Base-by-base conservation (phyloP, 1,140 invertebrate species). In the Gryon sp. region DNA sequence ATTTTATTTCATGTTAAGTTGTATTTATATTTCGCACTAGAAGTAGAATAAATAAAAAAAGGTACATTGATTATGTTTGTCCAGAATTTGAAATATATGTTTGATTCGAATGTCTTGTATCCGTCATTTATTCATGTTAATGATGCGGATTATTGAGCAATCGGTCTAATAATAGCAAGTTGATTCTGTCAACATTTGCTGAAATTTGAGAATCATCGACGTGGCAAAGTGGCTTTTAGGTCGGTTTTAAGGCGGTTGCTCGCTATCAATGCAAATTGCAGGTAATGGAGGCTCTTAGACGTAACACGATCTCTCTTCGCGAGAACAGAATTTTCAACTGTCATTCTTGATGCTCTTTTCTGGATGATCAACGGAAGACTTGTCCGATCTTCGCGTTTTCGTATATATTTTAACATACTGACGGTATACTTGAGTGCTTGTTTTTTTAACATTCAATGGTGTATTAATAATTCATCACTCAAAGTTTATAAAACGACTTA, bases 241-340 rank as follows among this genome's bases (percentile, higher is more conserved):
- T 83, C 63, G 82, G 79, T 84, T 84, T 84, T 84, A 82, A 84
- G 79, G 79, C 74, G 75, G 76, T 82, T 80, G 55, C 74, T 83
- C 69, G 74, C 83, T 87, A 87, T 87, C 87, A 87, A 88, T 88
- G 86, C 84, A 88, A 88, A 87, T 88, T 86, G 84, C 76, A 79
- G 77, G 81, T 88, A 88, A 88, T 88, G 85, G 84, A 86, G 80
- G 87, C 86, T 86, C 83, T 87, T 86, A 86, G 82, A 80, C 63
- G 84, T 84, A 88, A 87, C 82, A 83, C 83, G 83, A 87, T 82
- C 75, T 74, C 73, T 70, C 76, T 30, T 79, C 80, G 80, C 79
- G 77, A 62, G 12, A 66, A 40, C 76, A 80, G 80, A 83, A 80
- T 80, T 79, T 72, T 78, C 69, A 53, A 80, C 76, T 78, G 73